Evolutionary conservation across 37 sponge, comb jelly and placozoan species (phyloP).

Genomic region (Cladorhizidae sp.): DNA sequence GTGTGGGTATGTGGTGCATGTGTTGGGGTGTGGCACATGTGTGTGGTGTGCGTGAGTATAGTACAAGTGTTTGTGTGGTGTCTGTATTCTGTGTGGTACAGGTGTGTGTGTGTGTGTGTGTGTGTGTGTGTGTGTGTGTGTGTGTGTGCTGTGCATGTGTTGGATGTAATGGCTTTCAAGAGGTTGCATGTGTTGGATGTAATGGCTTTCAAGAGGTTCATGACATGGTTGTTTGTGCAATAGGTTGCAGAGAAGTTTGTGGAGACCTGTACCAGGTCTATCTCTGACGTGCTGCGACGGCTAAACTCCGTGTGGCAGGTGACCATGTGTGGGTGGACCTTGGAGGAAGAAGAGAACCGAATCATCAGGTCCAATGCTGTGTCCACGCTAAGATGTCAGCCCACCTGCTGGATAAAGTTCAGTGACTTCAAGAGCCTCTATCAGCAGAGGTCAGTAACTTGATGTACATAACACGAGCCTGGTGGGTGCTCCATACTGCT

Average conservation of each 20-base stretch:
- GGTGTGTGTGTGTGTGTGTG: neutral
- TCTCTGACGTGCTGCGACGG: constrained; percentile 10
- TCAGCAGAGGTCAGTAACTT: constrained; percentile 15
- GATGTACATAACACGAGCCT: too few relatives aligned
- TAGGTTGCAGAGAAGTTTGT: constrained; percentile 43
- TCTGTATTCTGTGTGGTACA: too few relatives aligned
- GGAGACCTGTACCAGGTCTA: constrained; percentile 22
- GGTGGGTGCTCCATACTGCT: too few relatives aligned
- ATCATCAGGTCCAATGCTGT: constrained; percentile 66
- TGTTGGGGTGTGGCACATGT: too few relatives aligned
- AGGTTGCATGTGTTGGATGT: too few relatives aligned
- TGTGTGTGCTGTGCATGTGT: neutral
- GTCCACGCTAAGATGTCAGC: constrained; percentile 21
- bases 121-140: neutral
- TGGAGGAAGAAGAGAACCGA: constrained; percentile 48
- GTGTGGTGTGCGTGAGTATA: too few relatives aligned
- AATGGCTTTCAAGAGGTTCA: neutral
- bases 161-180: neutral
- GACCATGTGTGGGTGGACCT: constrained; percentile 33
- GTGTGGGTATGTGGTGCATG: too few relatives aligned
- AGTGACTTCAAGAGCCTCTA: constrained; percentile 42
- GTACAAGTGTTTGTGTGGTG: too few relatives aligned
- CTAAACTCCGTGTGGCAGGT: constrained; percentile 41
- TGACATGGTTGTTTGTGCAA: neutral
- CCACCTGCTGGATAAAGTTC: constrained; percentile 56